Evolutionary conservation across 2,113 vertebrate genomes (phyloP).

Genomic region (Deroptyus accipitrinus): DNA sequence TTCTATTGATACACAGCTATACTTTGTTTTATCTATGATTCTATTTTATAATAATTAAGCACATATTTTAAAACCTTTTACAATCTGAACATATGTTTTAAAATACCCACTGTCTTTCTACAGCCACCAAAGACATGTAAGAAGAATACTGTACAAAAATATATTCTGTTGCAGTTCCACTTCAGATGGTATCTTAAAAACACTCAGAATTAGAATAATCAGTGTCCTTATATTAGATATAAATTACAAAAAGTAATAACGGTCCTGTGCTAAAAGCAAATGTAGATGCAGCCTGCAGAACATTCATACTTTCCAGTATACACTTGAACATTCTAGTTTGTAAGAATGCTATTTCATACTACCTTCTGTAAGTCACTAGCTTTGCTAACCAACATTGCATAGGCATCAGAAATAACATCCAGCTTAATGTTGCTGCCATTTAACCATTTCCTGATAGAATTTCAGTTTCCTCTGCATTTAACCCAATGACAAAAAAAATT

Average conservation of each 20-base stretch:
- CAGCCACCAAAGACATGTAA: not conserved
- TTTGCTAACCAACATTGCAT: not conserved
- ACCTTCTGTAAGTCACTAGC: not conserved
- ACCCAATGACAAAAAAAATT: not conserved
- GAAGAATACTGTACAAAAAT: not conserved
- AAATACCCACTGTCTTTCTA: not conserved
- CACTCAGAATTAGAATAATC: not conserved
- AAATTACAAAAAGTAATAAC: not conserved
- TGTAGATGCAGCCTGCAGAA: not conserved
- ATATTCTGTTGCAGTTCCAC: not conserved
- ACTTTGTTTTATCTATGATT: not conserved
- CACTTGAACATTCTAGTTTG: not conserved
- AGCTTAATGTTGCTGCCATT: not conserved
- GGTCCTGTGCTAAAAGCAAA: not conserved
- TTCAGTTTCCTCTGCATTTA: not conserved
- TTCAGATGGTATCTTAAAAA: not conserved
- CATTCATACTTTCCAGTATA: not conserved
- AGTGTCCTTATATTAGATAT: not conserved
- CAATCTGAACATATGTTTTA: not conserved
- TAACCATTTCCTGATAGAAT: not conserved
- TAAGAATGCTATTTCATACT: not conserved
- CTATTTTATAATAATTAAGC: not conserved
- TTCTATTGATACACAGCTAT: not conserved
- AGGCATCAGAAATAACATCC: not conserved
- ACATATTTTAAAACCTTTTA: not conserved